These are phyloP conservation scores for Oenanthe melanoleuca DNA, from an alignment of 2,113 vertebrate species.

Conservation along the genomic window DNA sequence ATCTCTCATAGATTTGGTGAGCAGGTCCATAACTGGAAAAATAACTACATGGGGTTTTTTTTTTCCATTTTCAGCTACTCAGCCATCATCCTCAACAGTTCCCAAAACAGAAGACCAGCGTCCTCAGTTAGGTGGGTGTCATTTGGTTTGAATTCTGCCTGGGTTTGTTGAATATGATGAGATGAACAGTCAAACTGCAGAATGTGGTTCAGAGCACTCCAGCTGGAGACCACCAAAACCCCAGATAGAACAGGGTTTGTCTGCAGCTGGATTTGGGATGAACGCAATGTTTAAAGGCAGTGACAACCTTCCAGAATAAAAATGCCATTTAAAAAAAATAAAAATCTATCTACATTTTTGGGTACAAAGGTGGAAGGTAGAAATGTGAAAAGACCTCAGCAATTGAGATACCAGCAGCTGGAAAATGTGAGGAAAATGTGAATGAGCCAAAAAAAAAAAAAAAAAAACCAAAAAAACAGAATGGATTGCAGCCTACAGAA, in stretches of 20 bases:
- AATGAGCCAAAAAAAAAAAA: not conserved
- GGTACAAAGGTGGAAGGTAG: not conserved
- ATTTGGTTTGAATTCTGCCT: not conserved
- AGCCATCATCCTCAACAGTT: slow-evolving; percentile 81
- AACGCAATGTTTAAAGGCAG: not conserved
- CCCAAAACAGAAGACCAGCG: slow-evolving; percentile 89
- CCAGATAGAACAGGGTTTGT: not conserved
- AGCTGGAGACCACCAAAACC: not conserved
- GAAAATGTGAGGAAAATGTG: not conserved
- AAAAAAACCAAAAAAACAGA: not conserved
- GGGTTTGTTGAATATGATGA: not conserved
- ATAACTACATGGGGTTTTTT: not conserved
- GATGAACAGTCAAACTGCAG: not conserved
- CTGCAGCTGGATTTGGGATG: not conserved
- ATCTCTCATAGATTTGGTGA: not conserved
- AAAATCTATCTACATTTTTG: not conserved
- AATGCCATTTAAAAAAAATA: not conserved
- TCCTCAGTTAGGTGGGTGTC: slow-evolving; percentile 83
- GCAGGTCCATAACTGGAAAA: not conserved
- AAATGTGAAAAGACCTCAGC: not conserved
- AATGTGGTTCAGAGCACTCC: not conserved
- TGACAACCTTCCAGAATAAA: not conserved
- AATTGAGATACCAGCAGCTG: not conserved
- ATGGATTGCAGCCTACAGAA: not conserved
- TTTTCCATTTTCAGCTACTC: slow-evolving; percentile 76